Evolutionary conservation across 2,113 vertebrate genomes (phyloP).

Genomic region (Dicrurus megarhynchus): DNA sequence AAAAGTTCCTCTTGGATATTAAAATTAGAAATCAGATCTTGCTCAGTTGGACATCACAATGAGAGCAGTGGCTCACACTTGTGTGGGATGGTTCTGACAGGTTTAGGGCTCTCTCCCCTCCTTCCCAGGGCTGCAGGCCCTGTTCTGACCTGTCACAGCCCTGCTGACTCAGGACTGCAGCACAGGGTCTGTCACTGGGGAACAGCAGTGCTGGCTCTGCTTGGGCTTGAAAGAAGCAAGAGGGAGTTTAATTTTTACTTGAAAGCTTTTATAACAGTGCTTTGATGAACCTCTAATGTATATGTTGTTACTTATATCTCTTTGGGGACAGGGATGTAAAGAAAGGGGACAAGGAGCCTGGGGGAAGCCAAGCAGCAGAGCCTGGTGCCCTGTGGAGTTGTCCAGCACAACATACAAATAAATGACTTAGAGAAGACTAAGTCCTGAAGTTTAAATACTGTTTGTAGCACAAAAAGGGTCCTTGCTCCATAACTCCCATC

Average conservation of each 20-base stretch:
- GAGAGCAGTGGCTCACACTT: background rate
- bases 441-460: background rate
- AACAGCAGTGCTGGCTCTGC: background rate
- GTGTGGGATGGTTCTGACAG: background rate
- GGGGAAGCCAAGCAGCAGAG: background rate
- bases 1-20: slow-evolving; percentile 46
- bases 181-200: too few relatives aligned
- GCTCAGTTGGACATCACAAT: background rate
- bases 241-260: background rate
- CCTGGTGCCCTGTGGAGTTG: background rate
- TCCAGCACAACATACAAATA: background rate
- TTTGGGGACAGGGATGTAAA: background rate
- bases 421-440: background rate
- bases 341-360: background rate
- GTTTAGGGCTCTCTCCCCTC: background rate
- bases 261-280: background rate
- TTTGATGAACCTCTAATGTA: background rate
- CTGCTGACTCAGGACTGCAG: background rate
- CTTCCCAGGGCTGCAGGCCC: background rate
- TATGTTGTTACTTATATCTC: too few relatives aligned
- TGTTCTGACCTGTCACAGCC: background rate
- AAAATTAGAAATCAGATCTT: slow-evolving; percentile 53
- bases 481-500: background rate
- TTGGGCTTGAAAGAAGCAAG: background rate
- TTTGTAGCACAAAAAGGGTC: background rate